Evolutionary conservation across 2,113 vertebrate species (phyloP), one percentile per base, ranked within the genome.

Genomic region (Myotis lucifugus): DNA sequence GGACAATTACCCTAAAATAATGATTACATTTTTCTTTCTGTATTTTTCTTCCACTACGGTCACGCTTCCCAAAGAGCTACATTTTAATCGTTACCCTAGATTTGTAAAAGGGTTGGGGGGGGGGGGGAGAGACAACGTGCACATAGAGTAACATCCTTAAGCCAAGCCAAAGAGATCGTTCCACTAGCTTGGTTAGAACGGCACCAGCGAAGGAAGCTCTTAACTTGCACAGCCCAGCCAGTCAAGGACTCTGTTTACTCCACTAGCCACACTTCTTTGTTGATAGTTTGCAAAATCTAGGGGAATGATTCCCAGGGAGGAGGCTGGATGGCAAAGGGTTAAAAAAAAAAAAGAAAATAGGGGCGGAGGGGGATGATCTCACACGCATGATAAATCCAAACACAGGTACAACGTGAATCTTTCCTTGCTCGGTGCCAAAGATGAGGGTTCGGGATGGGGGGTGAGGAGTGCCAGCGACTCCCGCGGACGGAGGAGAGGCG

Each of bases 201-300:
- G 96, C 85, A 48, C 86, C 79, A 67, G 81, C 87, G n/a, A 76
- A 72, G 84, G 90, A 86, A 87, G 94, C 91, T 59, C 84, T n/a
- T 50, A 40, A 81, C 84, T 59, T 17, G 87, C 87, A 82, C 78
- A 1, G 87, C 12, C 48, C 86, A 70, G 85, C 40, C 78, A 56
- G 50, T 29, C 72, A 56, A 66, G 90, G 78, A 13, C 61, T 66
- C 74, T 34, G 76, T 34, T 83, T 73, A 69, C 77, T 59, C 10
- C 14, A 77, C 78, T 0, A n/a, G 66, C 48, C 81, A 37, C 92
- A 91, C 69, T 90, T 96, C 96, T 96, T 96, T 97, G 97, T 97
- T 95, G 95, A 90, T 85, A 93, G 94, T 94, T 88, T 54, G 91
- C 94, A 88, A 70, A 84, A 92, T 52, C 81, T 34, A 52, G 25